A percentile compares a stretch with the other conserved stretches of the same genome.
phyloP scores from a whole-genome alignment of 1,140 invertebrate genomes.

The Polypedilum vanderplanki region DNA sequence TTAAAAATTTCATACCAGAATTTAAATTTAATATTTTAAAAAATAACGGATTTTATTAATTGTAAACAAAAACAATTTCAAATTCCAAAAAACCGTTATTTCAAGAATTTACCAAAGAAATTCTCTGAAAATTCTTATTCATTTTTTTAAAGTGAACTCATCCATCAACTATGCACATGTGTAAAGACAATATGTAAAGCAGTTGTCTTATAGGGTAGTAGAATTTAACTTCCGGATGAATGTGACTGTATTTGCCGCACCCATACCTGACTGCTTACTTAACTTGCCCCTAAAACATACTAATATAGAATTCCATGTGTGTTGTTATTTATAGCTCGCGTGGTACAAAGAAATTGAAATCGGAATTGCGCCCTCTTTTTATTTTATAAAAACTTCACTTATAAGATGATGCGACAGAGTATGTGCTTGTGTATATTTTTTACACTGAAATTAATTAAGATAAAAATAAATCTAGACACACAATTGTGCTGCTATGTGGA shows the following conservation, averaged over 20 bases:
- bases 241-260: neutral
- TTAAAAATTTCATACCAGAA: no score
- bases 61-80: no score
- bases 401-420: neutral
- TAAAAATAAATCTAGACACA: slow-evolving; percentile 3
- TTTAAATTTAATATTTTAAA: no score
- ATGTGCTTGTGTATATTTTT: neutral
- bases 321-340: neutral
- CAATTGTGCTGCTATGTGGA: no score
- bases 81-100: no score
- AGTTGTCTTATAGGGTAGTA: slow-evolving; percentile 7
- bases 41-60: no score
- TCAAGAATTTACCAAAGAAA: no score
- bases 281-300: neutral
- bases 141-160: no score
- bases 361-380: neutral
- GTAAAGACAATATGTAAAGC: neutral
- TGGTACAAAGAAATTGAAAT: slow-evolving; percentile 11
- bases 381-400: neutral
- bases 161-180: no score
- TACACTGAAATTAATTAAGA: slow-evolving; percentile 7
- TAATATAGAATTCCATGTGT: neutral
- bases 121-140: no score
- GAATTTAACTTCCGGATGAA: slow-evolving; percentile 1
- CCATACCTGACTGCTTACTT: neutral